Evolutionary conservation across 1,140 invertebrate species (phyloP).

Genomic region (Zaprionus vittiger): DNA sequence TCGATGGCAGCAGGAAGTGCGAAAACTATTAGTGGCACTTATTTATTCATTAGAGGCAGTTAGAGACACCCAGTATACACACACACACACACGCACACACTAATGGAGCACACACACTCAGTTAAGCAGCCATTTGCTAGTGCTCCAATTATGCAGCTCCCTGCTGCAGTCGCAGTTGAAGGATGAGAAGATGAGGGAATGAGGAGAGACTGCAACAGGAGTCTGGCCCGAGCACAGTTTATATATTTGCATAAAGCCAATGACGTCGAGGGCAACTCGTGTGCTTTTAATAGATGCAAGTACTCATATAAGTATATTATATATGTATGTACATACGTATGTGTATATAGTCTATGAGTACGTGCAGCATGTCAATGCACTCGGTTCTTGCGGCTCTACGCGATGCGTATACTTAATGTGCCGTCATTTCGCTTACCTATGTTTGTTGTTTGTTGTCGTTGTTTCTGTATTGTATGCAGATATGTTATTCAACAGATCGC

Average conservation of each 20-base stretch:
- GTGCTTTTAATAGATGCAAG: slow-evolving; percentile 28
- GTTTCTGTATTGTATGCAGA: slow-evolving; percentile 19
- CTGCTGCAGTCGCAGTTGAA: slow-evolving; percentile 16
- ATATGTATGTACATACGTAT: slow-evolving; percentile 17
- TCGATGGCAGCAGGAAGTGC: slow-evolving; percentile 70
- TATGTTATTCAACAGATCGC: slow-evolving; percentile 44
- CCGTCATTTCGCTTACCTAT: slow-evolving; percentile 11
- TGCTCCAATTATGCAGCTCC: slow-evolving; percentile 70
- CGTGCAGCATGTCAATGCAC: neutral
- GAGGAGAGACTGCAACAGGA: slow-evolving; percentile 43
- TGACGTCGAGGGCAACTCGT: slow-evolving; percentile 38
- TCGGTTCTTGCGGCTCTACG: neutral
- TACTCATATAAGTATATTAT: slow-evolving; percentile 37
- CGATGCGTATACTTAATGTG: slow-evolving; percentile 7
- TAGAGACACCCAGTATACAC: slow-evolving; percentile 69
- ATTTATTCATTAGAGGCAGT: slow-evolving; percentile 83
- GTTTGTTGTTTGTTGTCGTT: neutral
- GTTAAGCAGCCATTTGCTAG: slow-evolving; percentile 25
- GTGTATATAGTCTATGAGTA: neutral
- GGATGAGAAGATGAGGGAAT: slow-evolving; percentile 1
- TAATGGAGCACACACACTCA: slow-evolving; percentile 21
- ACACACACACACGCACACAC: slow-evolving; percentile 20
- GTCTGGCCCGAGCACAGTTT: slow-evolving; percentile 7
- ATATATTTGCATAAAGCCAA: slow-evolving; percentile 70
- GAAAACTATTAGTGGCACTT: slow-evolving; percentile 83